These are phyloP conservation scores for Amblyopsis hoosieri DNA, from an alignment of 2,797 vertebrate genomes.

Conservation along the genomic window DNA sequence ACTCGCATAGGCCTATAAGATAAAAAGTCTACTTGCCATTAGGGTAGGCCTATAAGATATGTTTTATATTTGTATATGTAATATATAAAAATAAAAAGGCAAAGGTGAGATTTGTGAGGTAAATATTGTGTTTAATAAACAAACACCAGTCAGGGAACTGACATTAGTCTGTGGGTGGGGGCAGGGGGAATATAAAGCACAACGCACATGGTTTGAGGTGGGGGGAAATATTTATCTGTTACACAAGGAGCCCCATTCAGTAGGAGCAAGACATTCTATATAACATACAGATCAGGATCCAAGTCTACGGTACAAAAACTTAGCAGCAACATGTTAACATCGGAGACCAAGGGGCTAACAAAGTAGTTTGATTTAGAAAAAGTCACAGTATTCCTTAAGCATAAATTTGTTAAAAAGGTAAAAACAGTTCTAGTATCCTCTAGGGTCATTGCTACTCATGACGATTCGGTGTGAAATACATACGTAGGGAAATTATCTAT, in stretches of 20 bases:
- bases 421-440: constrained; percentile 85
- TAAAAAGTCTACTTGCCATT: neutral
- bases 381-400: constrained; percentile 90
- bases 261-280: constrained; percentile 88
- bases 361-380: constrained; percentile 93
- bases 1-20: too few species aligned
- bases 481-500: constrained; percentile 80
- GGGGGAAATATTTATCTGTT: constrained; percentile 85
- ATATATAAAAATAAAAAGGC: constrained; percentile 40
- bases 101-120: constrained; percentile 80
- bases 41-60: neutral
- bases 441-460: constrained; percentile 80
- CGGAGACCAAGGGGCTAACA: constrained; percentile 88
- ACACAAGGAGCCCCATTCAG: constrained; percentile 88
- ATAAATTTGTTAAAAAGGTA: constrained; percentile 89
- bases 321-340: constrained; percentile 99
- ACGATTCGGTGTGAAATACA: constrained; percentile 78
- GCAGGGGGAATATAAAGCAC: constrained; percentile 81
- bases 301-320: constrained; percentile 84
- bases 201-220: constrained; percentile 82
- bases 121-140: constrained; percentile 98
- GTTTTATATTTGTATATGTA: neutral
- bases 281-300: constrained; percentile 86
- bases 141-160: constrained; percentile 95
- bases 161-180: constrained; percentile 90